Conservation (phyloP, 1,140 invertebrate species). For the Euglossa dilemma region DNA sequence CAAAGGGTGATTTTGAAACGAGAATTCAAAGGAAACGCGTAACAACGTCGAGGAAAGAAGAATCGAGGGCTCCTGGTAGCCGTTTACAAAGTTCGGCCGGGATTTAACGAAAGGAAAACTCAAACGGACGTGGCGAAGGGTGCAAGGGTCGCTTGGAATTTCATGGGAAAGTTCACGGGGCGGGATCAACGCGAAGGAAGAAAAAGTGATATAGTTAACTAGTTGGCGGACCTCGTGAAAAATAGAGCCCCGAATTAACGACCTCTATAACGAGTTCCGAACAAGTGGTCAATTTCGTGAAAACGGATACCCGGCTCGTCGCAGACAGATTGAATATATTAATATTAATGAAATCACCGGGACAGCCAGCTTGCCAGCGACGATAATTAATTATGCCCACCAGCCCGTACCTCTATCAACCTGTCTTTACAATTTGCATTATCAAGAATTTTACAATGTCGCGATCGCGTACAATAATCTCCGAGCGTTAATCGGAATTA, state of each 20-base stretch:
- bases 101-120: not conserved
- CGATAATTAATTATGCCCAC: slow-evolving; percentile 5
- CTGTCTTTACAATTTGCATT: not conserved
- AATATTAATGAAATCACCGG: not conserved
- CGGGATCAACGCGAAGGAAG: not conserved
- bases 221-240: not conserved
- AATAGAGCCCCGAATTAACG: not conserved
- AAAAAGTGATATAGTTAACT: not conserved
- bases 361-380: not conserved
- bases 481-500: no score
- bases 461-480: no score
- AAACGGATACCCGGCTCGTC: not conserved
- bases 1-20: no score
- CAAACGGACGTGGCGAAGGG: not conserved
- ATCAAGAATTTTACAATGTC: not conserved
- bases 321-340: not conserved
- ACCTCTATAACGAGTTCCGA: not conserved
- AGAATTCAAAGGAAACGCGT: no score
- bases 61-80: no score
- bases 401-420: not conserved
- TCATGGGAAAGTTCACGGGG: not conserved
- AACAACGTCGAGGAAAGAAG: no score
- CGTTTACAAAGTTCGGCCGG: not conserved
- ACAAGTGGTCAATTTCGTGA: slow-evolving; percentile 2
- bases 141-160: not conserved